These are phyloP conservation scores for Buphagus erythrorhynchus DNA, from an alignment of 2,797 vertebrate genomes.

Conservation along the genomic window DNA sequence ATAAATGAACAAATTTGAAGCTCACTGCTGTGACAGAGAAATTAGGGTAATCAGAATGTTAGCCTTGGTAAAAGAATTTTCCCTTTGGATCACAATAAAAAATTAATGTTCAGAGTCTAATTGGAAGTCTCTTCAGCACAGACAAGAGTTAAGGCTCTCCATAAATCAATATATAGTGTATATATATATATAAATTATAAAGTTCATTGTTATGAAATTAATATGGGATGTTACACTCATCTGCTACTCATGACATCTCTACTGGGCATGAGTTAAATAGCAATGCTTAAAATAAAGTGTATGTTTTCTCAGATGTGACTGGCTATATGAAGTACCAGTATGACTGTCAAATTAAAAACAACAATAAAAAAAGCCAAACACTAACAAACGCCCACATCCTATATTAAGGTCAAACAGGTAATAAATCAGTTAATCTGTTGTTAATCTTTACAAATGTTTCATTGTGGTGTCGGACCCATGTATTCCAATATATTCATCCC, in stretches of 20 bases:
- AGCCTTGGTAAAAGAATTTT: neutral
- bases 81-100: neutral
- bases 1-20: neutral
- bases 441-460: neutral
- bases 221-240: neutral
- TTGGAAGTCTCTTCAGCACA: neutral
- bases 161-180: neutral
- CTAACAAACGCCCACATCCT: neutral
- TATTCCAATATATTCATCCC: neutral
- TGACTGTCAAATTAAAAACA: neutral
- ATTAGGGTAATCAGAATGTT: neutral
- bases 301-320: neutral
- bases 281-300: neutral
- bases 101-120: neutral
- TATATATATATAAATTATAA: neutral
- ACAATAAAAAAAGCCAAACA: neutral
- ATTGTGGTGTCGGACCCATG: accelerated
- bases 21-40: neutral
- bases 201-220: neutral
- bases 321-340: neutral
- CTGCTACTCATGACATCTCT: neutral
- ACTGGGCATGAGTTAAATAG: neutral
- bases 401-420: neutral
- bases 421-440: neutral
- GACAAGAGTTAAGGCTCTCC: neutral